Conservation (phyloP, 2,113 vertebrate genomes). For the Crotalus helleri region DNA sequence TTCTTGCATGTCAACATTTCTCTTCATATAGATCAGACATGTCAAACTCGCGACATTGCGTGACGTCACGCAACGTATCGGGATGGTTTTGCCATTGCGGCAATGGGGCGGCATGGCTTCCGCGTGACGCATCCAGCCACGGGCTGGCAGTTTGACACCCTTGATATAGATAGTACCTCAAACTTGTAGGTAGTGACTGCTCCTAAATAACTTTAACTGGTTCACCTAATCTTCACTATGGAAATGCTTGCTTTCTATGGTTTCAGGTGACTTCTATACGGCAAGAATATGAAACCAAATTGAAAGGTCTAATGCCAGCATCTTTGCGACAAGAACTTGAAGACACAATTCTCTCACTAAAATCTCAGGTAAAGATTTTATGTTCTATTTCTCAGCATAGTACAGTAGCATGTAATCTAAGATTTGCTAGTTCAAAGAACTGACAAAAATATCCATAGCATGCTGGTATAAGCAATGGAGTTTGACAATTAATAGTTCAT, state of each 20-base stretch:
- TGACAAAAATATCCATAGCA: background rate
- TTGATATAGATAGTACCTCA: background rate
- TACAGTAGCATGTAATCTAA: too few species aligned
- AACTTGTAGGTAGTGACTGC: slow-evolving; percentile 3
- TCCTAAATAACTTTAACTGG: background rate
- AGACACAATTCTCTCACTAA: slow-evolving; percentile 90
- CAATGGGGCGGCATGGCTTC: too few species aligned
- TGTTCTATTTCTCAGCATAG: background rate
- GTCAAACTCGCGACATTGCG: too few species aligned
- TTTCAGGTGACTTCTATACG: slow-evolving; percentile 81
- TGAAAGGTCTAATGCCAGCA: slow-evolving; percentile 88
- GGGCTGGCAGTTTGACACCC: too few species aligned
- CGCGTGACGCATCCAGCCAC: too few species aligned
- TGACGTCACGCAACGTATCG: too few species aligned
- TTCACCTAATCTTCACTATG: background rate
- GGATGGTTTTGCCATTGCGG: too few species aligned
- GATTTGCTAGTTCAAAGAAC: background rate
- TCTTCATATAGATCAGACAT: background rate
- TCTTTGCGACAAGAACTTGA: slow-evolving; percentile 85
- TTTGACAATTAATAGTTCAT: background rate
- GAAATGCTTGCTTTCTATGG: slow-evolving; percentile 24
- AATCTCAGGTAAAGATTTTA: slow-evolving; percentile 83
- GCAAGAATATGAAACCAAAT: slow-evolving; percentile 84
- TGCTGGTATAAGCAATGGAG: background rate
- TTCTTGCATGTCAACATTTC: background rate